Conservation (phyloP, 2,888 invertebrate genomes). For the Ryuthela nishihirai region DNA sequence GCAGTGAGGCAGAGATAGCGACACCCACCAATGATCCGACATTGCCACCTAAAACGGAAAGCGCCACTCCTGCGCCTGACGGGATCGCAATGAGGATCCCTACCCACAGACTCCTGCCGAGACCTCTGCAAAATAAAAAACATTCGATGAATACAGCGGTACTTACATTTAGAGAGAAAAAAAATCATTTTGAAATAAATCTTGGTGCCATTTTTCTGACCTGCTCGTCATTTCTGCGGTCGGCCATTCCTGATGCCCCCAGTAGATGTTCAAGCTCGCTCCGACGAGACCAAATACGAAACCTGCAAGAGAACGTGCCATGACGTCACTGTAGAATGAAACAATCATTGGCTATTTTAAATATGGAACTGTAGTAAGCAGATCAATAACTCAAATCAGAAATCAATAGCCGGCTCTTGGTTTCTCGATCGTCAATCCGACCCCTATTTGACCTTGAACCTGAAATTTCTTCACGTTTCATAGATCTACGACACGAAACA, state of each 20-base stretch:
- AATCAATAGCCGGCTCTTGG: too few relatives aligned
- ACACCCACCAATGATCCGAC: constrained; percentile 74
- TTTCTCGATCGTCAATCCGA: too few relatives aligned
- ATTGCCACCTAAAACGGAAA: constrained; percentile 73
- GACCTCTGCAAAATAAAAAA: constrained; percentile 56
- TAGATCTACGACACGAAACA: too few relatives aligned
- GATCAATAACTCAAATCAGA: too few relatives aligned
- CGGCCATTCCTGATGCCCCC: constrained; percentile 61
- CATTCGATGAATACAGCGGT: too few relatives aligned
- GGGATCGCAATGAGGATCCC: constrained; percentile 70
- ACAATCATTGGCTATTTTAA: too few relatives aligned
- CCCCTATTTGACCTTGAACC: too few relatives aligned
- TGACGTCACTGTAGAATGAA: too few relatives aligned
- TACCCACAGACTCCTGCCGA: constrained; percentile 63
- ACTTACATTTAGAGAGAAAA: too few relatives aligned
- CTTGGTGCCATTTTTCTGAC: constrained; percentile 48
- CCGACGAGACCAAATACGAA: constrained; percentile 64
- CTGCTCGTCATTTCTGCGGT: constrained; percentile 64
- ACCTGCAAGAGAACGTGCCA: constrained; percentile 48
- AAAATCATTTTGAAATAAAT: too few relatives aligned
- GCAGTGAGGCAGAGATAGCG: constrained; percentile 72
- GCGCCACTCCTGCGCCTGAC: constrained; percentile 71
- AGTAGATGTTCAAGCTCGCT: constrained; percentile 55
- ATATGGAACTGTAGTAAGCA: too few relatives aligned
- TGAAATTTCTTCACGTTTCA: too few relatives aligned